Base-by-base conservation (phyloP, 2,797 vertebrate species). In the Staurois parvus region DNA sequence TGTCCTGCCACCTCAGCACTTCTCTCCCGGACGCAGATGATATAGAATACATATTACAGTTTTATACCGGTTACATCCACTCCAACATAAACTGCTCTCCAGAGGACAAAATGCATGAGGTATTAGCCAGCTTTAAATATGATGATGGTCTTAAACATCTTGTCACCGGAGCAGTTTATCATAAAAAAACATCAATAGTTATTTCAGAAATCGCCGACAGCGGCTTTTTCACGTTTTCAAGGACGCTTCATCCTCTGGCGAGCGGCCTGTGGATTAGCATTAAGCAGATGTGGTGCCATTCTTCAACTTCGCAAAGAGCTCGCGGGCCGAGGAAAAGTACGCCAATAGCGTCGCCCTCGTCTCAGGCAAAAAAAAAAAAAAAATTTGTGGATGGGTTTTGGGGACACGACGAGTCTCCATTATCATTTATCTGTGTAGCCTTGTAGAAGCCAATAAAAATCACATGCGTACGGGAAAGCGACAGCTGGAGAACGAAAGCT, bases 31-130 rank as follows among this genome's bases (percentile, higher is more conserved):
- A 72, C 19, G 48, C 48, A 13, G 19, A 70, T 64, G 83, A 72
- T 77, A 62, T 30, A 72, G 66, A 32, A 70, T 66, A 74, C 17
- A n/a, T 82, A 66, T 66, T 74, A 72, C 29, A 10, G 62, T 69
- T 84, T 26, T 48, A 62, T 88, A 88, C 91, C 90, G 91, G 92
- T 92, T 89, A 92, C 89, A 87, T 84, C 89, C 90, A 89, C 91
- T 90, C 88, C 89, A 90, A 93, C 79, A 81, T 26, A 84, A 84
- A 90, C 85, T 90, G 89, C 80, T 91, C 92, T 89, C 91, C 79
- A 69, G 91, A 91, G 59, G 93, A 91, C 90, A 84, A 68, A 68
- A 87, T 83, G 89, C 90, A 91, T 91, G 89, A 90, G 91, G 87
- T 88, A 91, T 92, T 92, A 91, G 91, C 88, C 90, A 90, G 89